A percentile compares a stretch with the other conserved stretches of the same genome.
phyloP scores from a whole-genome alignment of 2,797 vertebrate species.

The Meriones psammophilus region DNA sequence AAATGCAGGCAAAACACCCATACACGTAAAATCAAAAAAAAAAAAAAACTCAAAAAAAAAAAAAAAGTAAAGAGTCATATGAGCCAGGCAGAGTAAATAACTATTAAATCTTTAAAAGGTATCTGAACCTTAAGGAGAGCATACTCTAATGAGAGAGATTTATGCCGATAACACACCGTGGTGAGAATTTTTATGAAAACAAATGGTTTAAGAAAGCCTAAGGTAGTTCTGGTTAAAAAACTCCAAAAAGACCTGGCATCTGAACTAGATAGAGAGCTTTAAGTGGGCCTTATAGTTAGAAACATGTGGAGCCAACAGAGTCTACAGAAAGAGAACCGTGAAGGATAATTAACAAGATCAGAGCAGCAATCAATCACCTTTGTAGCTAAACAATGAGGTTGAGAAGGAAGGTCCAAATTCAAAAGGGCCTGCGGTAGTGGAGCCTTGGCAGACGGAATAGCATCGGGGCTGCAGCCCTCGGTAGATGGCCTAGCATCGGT shows the following conservation, averaged over 20 bases:
- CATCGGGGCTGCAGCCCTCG: neutral
- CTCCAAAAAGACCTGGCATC: neutral
- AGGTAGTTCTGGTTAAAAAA: neutral
- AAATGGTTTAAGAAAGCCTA: neutral
- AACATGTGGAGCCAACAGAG: neutral
- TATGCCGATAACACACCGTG: neutral
- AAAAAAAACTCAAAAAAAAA: too few species aligned
- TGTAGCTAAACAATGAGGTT: rapidly evolving
- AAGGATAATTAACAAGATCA: neutral
- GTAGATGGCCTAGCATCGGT: neutral
- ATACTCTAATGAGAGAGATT: neutral
- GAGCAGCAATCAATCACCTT: rapidly evolving
- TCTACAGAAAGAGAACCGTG: neutral
- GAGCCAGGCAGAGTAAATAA: neutral
- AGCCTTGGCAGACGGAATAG: neutral
- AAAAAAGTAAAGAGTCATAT: neutral
- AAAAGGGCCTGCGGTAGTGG: neutral
- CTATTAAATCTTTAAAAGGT: neutral
- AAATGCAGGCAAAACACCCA: neutral
- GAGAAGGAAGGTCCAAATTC: neutral
- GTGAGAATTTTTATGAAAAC: neutral
- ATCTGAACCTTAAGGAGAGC: neutral
- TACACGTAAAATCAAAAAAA: neutral
- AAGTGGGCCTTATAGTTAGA: neutral
- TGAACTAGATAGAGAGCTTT: neutral